A percentile compares a stretch with the other conserved stretches of the same genome.
phyloP scores from a whole-genome alignment of 1,140 invertebrate genomes.

The Brachionus asplanchnoidis region DNA sequence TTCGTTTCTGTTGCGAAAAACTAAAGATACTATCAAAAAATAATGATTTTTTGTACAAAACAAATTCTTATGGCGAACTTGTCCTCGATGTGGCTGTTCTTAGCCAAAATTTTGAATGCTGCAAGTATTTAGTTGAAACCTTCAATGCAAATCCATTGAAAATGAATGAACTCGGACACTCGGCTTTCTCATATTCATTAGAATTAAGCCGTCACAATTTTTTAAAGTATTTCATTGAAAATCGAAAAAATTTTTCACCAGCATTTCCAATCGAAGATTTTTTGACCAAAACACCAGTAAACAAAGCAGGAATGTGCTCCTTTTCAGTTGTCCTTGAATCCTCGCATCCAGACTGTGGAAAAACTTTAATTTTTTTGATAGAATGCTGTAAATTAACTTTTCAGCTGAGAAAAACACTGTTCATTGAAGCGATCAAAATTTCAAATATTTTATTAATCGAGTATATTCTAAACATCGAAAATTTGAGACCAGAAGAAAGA shows the following conservation, averaged over 20 bases:
- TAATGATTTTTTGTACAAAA: slow-evolving; percentile 12
- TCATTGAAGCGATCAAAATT: background rate
- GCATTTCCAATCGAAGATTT: background rate
- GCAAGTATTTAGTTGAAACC: background rate
- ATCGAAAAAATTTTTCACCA: slow-evolving; percentile 8
- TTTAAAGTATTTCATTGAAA: slow-evolving; percentile 8
- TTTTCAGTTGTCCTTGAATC: background rate
- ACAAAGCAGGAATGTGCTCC: background rate
- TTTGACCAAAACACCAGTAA: background rate
- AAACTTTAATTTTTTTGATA: background rate
- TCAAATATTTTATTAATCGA: slow-evolving; percentile 13
- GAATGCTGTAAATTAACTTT: background rate
- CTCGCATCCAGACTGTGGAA: slow-evolving; percentile 10
- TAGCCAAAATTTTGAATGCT: background rate
- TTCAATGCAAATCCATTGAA: background rate
- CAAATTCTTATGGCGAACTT: background rate
- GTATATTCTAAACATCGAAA: background rate
- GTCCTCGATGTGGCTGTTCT: background rate
- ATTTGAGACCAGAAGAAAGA: background rate
- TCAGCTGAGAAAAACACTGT: background rate
- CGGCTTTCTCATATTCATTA: slow-evolving; percentile 21
- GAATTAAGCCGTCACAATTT: background rate
- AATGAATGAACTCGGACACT: background rate
- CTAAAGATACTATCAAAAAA: background rate
- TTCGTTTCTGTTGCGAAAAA: background rate